A percentile compares a stretch with the other conserved stretches of the same genome.
Evolutionary conservation across 2,113 vertebrate species (phyloP).

Genomic region (Pionites leucogaster): DNA sequence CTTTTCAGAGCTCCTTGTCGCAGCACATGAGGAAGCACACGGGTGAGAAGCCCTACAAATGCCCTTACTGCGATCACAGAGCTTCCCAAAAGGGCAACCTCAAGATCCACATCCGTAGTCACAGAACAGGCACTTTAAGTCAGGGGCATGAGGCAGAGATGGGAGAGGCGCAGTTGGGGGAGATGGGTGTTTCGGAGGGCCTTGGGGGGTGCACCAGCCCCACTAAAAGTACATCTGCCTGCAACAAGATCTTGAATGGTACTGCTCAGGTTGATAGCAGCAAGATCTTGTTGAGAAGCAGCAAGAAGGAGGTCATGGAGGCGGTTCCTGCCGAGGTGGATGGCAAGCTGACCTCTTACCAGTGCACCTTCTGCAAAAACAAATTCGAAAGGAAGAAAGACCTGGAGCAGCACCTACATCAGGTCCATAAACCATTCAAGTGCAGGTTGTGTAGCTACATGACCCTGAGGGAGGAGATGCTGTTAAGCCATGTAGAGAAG

Average conservation of each 20-base stretch:
- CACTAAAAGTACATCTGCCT: conserved; percentile 90
- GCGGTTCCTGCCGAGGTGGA: neutral
- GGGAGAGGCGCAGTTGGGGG: conserved; percentile 76
- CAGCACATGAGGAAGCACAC: conserved; percentile 98
- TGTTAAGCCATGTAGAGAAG: conserved; percentile 90
- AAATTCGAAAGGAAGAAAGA: conserved; percentile 80
- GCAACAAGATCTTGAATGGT: conserved; percentile 85
- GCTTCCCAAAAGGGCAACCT: conserved; percentile 96
- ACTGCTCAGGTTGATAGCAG: conserved; percentile 69
- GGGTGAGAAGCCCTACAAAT: conserved; percentile 94
- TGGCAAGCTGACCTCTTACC: conserved; percentile 46
- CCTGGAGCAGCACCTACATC: conserved; percentile 79
- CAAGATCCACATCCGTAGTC: conserved; percentile 94
- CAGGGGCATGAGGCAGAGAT: conserved; percentile 82
- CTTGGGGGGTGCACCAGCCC: conserved; percentile 88
- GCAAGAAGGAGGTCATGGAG: conserved; percentile 78
- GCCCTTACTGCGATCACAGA: conserved; percentile 94
- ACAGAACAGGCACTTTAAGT: conserved; percentile 87
- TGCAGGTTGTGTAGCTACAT: conserved; percentile 87
- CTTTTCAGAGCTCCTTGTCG: conserved; percentile 93
- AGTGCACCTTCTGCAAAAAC: conserved; percentile 81
- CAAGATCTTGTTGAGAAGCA: conserved; percentile 83
- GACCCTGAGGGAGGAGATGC: conserved; percentile 84
- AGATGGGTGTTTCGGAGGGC: conserved; percentile 84
- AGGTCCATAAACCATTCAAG: conserved; percentile 83